Percentiles rank a stretch among this genome's conserved stretches.
Conservation (phyloP, 2,113 vertebrate species). For the Isurus oxyrinchus region DNA sequence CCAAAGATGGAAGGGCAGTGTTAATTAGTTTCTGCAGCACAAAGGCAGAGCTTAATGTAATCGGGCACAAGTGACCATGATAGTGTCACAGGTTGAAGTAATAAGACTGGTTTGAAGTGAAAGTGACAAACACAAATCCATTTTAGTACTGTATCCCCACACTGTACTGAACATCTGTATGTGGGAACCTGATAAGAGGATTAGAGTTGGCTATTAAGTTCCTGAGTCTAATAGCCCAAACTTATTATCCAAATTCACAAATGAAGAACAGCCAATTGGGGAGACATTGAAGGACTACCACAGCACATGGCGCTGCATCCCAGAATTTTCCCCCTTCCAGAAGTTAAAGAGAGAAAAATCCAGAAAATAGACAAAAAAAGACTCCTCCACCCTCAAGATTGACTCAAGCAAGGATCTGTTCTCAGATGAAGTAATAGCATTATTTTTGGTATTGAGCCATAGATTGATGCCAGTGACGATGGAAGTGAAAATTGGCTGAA, state of each 20-base stretch:
- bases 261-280: neutral
- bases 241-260: neutral
- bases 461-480: neutral
- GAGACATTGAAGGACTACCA: neutral
- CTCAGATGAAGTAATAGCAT: neutral
- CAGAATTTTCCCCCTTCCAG: neutral
- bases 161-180: neutral
- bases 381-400: neutral
- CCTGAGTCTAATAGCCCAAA: neutral
- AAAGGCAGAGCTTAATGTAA: too few relatives aligned
- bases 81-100: too few relatives aligned
- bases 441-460: neutral
- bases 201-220: neutral
- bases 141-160: too few relatives aligned
- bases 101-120: too few relatives aligned
- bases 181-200: neutral
- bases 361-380: neutral
- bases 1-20: too few relatives aligned
- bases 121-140: too few relatives aligned
- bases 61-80: too few relatives aligned
- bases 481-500: neutral
- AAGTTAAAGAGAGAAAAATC: neutral
- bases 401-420: neutral
- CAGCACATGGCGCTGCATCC: neutral
- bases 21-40: too few relatives aligned